Evolutionary conservation across 2,797 vertebrate species (phyloP).

Genomic region (Aphelocoma californica): DNA sequence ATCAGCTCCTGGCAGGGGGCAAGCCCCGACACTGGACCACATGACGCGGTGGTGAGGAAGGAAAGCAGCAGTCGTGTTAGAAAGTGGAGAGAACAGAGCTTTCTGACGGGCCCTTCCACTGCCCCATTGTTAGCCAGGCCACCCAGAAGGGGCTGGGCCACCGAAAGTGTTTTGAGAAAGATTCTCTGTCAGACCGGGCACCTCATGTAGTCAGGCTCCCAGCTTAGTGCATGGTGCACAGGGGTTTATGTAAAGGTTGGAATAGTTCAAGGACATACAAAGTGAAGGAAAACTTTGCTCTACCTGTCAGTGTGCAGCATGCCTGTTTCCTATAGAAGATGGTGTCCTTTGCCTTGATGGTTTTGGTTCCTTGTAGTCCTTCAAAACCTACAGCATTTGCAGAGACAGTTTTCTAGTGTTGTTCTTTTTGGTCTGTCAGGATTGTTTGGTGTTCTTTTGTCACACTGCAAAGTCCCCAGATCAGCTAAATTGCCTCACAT

Average conservation of each 20-base stretch:
- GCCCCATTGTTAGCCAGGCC: neutral
- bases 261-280: neutral
- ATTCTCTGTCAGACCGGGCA: fast-evolving
- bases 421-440: neutral
- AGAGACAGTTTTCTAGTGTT: neutral
- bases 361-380: neutral
- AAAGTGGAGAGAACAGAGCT: no score
- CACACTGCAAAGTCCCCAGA: neutral
- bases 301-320: neutral
- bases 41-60: neutral
- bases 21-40: fast-evolving
- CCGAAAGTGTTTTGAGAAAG: neutral
- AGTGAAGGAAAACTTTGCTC: neutral
- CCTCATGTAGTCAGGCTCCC: neutral
- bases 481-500: neutral
- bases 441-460: neutral
- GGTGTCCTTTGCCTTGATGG: neutral
- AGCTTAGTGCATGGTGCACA: no score
- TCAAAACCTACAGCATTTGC: neutral
- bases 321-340: neutral
- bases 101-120: no score
- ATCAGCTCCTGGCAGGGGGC: neutral
- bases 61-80: fast-evolving
- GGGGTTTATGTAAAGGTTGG: neutral
- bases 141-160: neutral